Evolutionary conservation across 2,797 vertebrate genomes (phyloP).

Genomic region (Rhinatrema bivittatum): DNA sequence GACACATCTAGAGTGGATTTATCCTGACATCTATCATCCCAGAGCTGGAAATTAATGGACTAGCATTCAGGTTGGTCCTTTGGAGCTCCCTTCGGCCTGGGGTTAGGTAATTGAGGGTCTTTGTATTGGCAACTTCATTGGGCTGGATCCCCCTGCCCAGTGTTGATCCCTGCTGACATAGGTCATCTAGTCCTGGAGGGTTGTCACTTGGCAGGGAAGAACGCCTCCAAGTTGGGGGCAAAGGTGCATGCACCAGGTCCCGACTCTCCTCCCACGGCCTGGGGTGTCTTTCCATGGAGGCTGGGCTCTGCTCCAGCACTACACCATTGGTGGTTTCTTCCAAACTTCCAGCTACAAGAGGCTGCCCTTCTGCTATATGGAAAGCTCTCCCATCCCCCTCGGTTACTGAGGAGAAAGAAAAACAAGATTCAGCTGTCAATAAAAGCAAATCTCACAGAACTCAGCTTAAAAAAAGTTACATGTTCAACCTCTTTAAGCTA

Average conservation of each 20-base stretch:
- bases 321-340: slow-evolving; percentile 31
- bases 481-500: too few relatives aligned
- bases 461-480: too few relatives aligned
- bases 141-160: slow-evolving; percentile 41
- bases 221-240: slow-evolving; percentile 84
- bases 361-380: slow-evolving; percentile 30
- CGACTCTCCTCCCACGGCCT: slow-evolving; percentile 63
- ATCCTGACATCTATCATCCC: slow-evolving; percentile 82
- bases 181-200: slow-evolving; percentile 59
- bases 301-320: slow-evolving; percentile 19
- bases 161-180: slow-evolving; percentile 50
- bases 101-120: slow-evolving; percentile 30
- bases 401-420: slow-evolving; percentile 4
- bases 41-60: slow-evolving; percentile 50
- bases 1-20: slow-evolving; percentile 69
- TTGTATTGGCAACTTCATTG: slow-evolving; percentile 31
- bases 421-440: neutral
- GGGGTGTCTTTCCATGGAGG: slow-evolving; percentile 37
- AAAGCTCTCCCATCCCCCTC: slow-evolving; percentile 27
- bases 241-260: slow-evolving; percentile 74
- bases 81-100: slow-evolving; percentile 71
- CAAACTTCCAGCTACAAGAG: slow-evolving; percentile 4
- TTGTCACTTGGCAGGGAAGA: slow-evolving; percentile 78
- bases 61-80: slow-evolving; percentile 61
- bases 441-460: too few relatives aligned